Conservation (phyloP, 2,888 invertebrate species). For the Platypus cylindrus region DNA sequence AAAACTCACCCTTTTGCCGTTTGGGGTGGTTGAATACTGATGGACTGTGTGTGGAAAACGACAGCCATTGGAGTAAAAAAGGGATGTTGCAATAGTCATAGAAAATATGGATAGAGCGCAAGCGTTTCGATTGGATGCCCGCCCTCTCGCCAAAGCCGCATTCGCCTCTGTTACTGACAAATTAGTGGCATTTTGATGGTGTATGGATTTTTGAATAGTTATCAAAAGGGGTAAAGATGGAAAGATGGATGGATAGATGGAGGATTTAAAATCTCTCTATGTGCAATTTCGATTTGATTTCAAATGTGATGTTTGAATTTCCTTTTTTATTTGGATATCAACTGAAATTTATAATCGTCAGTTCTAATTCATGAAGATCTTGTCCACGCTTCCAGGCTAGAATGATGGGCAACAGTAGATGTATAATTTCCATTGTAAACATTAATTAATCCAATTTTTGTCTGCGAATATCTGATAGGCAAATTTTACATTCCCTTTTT, state of each 20-base stretch:
- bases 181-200: slow-evolving; percentile 37
- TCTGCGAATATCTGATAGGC: no score
- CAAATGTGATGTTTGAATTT: no score
- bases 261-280: slow-evolving; percentile 7
- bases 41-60: no score
- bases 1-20: slow-evolving; percentile 10
- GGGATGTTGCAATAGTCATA: slow-evolving; percentile 22
- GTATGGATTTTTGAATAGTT: slow-evolving; percentile 37
- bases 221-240: slow-evolving; percentile 25
- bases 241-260: slow-evolving; percentile 13
- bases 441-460: no score
- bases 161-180: slow-evolving; percentile 35
- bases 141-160: slow-evolving; percentile 32
- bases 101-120: slow-evolving; percentile 24
- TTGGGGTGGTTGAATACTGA: slow-evolving; percentile 12
- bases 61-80: slow-evolving; percentile 35
- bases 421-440: no score
- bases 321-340: no score
- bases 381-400: no score
- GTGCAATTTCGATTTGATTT: slow-evolving; percentile 8
- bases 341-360: no score
- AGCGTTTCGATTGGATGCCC: slow-evolving; percentile 28
- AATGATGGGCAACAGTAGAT: no score
- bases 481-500: no score
- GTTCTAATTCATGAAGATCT: no score